Evolutionary conservation across 2,797 vertebrate genomes (phyloP), one percentile per base, ranked within the genome.

Genomic region (Podarcis siculus): DNA sequence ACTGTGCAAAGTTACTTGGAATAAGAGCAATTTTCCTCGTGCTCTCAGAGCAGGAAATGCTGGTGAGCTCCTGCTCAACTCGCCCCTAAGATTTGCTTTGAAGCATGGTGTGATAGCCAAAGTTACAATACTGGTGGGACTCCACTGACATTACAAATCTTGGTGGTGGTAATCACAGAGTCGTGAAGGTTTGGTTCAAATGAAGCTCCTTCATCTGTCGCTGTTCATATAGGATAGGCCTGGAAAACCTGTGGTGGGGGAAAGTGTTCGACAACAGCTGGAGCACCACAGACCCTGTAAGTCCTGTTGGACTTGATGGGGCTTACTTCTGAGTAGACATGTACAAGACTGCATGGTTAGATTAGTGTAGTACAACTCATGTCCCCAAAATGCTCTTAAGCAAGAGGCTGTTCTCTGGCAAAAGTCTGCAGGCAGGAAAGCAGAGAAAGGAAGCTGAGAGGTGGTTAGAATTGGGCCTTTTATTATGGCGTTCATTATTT

Each of bases 401-500:
- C 71, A 83, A 13, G 80, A 42, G 73, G 79, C 85, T 72, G 58
- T 82, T 0, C 0, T 83, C 45, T 1, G 0, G 89, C 89, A 93
- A 82, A 86, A 12, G 89, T 0, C 0, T 71, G 1, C 42, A 49
- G 87, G 37, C 12, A 37, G 66, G 66, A 83, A 87, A 87, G 32
- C 89, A 85, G 85, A 91, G 87, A 0, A 0, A 79, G 82, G 90
- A 76, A 91, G 78, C 32, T 35, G 86, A 67, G 89, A 83, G 45
- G 35, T 84, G 69, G 1, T 1, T 82, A 75, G 88, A 89, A 89
- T 69, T 21, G 45, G 45, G 71, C 23, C 15, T 83, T 86, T 86
- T 87, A 91, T 93, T 92, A 91, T 87, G 93, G 91, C 88, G 61
- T 64, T 23, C 17, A 19, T 64, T 23, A 64, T 95, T 94, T 86